These are phyloP conservation scores for Aulostomus chinensis DNA, from an alignment of 2,797 vertebrate genomes.

Conservation along the genomic window DNA sequence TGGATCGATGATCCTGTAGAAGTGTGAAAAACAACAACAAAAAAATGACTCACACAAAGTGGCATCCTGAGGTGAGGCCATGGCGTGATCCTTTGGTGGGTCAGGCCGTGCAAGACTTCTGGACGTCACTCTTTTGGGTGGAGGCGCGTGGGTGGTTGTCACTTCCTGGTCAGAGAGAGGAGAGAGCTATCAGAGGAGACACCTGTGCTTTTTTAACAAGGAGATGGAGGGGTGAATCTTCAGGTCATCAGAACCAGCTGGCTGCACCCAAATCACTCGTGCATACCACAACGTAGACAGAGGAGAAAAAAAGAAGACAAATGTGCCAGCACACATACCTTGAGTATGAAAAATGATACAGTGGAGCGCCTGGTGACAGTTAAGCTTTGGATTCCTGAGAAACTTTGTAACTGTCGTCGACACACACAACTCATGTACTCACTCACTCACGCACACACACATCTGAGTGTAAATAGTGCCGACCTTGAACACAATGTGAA, in stretches of 20 bases:
- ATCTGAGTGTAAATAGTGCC: slow-evolving; percentile 19
- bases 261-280: not conserved
- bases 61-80: slow-evolving; percentile 43
- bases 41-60: slow-evolving; percentile 53
- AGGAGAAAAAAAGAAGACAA: not conserved
- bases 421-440: slow-evolving; percentile 11
- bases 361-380: slow-evolving; percentile 15
- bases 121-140: slow-evolving; percentile 34
- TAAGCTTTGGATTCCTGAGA: slow-evolving; percentile 13
- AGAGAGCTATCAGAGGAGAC: slow-evolving; percentile 54
- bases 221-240: slow-evolving; percentile 18
- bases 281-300: not conserved
- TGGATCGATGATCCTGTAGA: too few relatives aligned
- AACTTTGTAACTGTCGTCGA: slow-evolving; percentile 16
- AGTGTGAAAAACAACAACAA: not conserved
- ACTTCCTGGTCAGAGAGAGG: slow-evolving; percentile 58
- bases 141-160: slow-evolving; percentile 24
- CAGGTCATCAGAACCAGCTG: slow-evolving; percentile 28
- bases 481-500: slow-evolving; percentile 54
- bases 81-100: slow-evolving; percentile 27
- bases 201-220: slow-evolving; percentile 41
- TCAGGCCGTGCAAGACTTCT: slow-evolving; percentile 20
- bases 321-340: slow-evolving; percentile 5
- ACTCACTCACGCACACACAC: slow-evolving; percentile 15
- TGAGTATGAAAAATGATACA: slow-evolving; percentile 26